phyloP scores from a whole-genome alignment of 2,888 invertebrate genomes.

The Digitonthophagus gazella region DNA sequence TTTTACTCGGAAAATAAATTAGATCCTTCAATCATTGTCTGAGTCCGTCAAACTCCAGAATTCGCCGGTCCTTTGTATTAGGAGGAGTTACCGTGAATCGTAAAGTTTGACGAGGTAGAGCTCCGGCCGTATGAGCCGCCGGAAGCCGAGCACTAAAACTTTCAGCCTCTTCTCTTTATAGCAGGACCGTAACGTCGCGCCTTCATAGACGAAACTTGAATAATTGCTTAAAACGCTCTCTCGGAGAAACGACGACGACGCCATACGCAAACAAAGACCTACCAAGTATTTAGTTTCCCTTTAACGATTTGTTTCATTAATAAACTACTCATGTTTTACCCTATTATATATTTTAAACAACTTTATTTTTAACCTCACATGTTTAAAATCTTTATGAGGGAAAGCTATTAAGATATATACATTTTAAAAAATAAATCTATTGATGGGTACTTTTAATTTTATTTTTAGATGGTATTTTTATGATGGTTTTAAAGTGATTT shows the following conservation, averaged over 20 bases:
- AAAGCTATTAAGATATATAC: no score
- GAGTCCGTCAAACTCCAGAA: neutral
- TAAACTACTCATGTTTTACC: neutral
- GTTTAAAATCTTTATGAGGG: no score
- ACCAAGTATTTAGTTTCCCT: neutral
- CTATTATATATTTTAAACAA: no score
- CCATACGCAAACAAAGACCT: neutral
- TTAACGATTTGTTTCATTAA: neutral
- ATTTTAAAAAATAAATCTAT: no score
- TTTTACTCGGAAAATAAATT: neutral
- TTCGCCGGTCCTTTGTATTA: slow-evolving; percentile 1
- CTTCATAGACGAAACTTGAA: slow-evolving; percentile 3
- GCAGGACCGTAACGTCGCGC: neutral
- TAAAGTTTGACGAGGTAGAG: slow-evolving; percentile 14
- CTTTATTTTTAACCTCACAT: no score
- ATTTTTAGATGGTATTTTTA: no score
- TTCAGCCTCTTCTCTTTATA: neutral
- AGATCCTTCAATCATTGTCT: neutral
- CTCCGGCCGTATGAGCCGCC: slow-evolving; percentile 10
- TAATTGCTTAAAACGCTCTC: slow-evolving; percentile 13
- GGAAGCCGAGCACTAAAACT: slow-evolving; percentile 12
- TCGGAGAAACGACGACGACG: neutral
- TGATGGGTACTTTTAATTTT: no score
- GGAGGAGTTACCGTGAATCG: slow-evolving; percentile 8
- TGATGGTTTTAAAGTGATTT: no score